These are phyloP conservation scores for Caenorhabditis panamensis DNA, from an alignment of 2,888 invertebrate genomes.

Conservation along the genomic window DNA sequence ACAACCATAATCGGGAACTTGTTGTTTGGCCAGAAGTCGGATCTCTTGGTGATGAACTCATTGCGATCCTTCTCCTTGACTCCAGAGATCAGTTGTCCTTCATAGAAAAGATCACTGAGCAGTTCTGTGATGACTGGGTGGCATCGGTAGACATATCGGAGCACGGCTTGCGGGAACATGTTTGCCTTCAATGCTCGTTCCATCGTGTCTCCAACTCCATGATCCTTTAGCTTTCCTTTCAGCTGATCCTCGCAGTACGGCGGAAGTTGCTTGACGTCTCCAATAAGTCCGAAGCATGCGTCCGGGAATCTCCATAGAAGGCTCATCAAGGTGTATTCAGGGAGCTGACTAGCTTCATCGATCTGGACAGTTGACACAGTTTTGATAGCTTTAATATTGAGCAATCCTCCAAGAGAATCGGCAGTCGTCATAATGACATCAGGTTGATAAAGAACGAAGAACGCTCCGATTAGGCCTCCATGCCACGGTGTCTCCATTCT, in stretches of 20 bases:
- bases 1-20: conserved; percentile 31
- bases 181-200: conserved; percentile 11
- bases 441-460: conserved; percentile 23
- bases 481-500: not conserved
- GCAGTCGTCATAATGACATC: conserved; percentile 35
- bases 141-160: conserved; percentile 31
- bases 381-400: not conserved
- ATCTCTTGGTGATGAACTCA: conserved; percentile 19
- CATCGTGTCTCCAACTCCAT: conserved; percentile 42
- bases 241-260: conserved; percentile 34
- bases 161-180: conserved; percentile 19
- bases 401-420: conserved; percentile 2
- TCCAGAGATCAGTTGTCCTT: conserved; percentile 23
- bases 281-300: not conserved
- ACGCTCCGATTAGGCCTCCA: conserved; percentile 4
- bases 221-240: conserved; percentile 23
- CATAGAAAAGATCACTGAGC: conserved; percentile 40
- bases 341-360: conserved; percentile 41
- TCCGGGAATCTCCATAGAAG: not conserved
- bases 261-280: conserved; percentile 35
- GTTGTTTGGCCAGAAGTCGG: conserved; percentile 25
- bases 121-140: conserved; percentile 28
- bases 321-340: conserved; percentile 33
- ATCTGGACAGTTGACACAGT: conserved; percentile 23
- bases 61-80: conserved; percentile 9